Evolutionary conservation across 1,140 invertebrate species (phyloP).

Genomic region (Phymorhynchus buccinoides): DNA sequence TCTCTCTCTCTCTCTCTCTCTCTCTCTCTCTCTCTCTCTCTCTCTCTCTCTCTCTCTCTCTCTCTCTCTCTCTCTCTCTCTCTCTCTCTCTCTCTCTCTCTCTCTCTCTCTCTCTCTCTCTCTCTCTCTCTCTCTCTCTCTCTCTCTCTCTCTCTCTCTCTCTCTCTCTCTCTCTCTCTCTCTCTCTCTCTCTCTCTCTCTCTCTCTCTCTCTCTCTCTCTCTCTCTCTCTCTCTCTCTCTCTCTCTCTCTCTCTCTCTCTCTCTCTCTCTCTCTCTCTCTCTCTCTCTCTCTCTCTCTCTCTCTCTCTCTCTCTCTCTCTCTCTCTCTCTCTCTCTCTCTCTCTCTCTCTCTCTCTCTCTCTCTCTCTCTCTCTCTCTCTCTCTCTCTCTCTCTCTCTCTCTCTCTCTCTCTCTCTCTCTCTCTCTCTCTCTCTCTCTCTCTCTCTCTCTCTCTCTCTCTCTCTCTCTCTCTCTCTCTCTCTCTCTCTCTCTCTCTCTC

Average conservation of each 20-base stretch:
- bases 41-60: neutral
- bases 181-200: neutral
- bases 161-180: neutral
- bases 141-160: neutral
- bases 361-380: neutral
- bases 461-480: neutral
- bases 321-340: too few species aligned
- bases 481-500: neutral
- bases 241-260: neutral
- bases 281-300: too few species aligned
- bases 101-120: neutral
- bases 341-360: neutral
- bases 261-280: neutral
- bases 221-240: neutral
- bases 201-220: neutral
- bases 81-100: neutral
- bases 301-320: too few species aligned
- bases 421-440: neutral
- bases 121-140: neutral
- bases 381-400: neutral
- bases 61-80: neutral
- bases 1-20: neutral
- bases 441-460: neutral
- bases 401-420: neutral
- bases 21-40: neutral